phyloP scores from a whole-genome alignment of 2,113 vertebrate species.

The Dryoscopus gambensis region DNA sequence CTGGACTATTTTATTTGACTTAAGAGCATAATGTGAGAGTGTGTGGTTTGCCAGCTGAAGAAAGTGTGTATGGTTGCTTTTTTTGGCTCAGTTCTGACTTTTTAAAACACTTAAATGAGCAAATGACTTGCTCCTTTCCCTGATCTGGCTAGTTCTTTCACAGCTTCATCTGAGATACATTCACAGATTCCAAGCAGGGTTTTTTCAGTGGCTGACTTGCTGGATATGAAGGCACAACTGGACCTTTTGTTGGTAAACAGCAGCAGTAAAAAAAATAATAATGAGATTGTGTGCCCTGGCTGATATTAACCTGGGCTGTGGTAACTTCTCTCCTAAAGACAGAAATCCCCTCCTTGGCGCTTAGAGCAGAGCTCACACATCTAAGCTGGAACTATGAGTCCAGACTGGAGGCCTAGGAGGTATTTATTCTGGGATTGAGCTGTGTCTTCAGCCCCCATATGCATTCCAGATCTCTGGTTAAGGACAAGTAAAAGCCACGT shows the following conservation, averaged over 20 bases:
- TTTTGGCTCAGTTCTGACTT: neutral
- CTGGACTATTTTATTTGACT: neutral
- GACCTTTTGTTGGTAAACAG: neutral
- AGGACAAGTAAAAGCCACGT: neutral
- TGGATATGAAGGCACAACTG: neutral
- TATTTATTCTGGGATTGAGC: neutral
- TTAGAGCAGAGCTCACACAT: neutral
- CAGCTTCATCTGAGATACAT: neutral
- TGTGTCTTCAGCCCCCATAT: neutral
- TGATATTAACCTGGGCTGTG: neutral
- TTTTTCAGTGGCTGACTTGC: neutral
- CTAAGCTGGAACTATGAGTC: accelerated
- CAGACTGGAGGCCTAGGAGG: neutral
- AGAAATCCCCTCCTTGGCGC: neutral
- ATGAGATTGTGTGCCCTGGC: neutral
- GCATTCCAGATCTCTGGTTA: neutral
- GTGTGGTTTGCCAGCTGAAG: neutral
- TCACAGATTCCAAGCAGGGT: neutral
- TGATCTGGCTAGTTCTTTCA: neutral
- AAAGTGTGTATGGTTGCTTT: neutral
- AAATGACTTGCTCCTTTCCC: neutral
- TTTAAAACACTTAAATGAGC: neutral
- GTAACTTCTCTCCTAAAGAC: neutral
- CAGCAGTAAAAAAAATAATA: neutral
- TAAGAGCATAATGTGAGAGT: neutral